Percentiles rank a stretch among this genome's conserved stretches.
Conservation (phyloP, 2,888 invertebrate genomes). For the Cheilosia grossa region DNA sequence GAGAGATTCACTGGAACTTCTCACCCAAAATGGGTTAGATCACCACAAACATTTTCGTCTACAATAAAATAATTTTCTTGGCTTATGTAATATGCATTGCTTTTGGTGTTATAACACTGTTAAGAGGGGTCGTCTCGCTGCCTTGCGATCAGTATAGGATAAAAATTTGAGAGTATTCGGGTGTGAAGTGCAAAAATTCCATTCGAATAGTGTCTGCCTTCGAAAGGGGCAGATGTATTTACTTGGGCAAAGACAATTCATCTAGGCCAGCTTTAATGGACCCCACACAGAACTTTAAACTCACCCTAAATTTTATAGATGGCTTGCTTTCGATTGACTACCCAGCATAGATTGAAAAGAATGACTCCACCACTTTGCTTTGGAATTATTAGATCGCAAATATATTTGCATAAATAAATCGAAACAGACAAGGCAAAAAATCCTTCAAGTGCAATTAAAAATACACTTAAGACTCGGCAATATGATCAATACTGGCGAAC, state of each 20-base stretch:
- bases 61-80: constrained; percentile 60
- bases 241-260: too few relatives aligned
- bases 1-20: constrained; percentile 4
- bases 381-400: constrained; percentile 13
- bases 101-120: constrained; percentile 32
- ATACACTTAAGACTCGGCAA: constrained; percentile 50
- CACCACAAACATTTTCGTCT: constrained; percentile 55
- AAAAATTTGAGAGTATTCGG: not conserved
- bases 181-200: constrained; percentile 22
- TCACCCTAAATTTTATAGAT: too few relatives aligned
- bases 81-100: constrained; percentile 67
- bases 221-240: not conserved
- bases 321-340: too few relatives aligned
- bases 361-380: too few relatives aligned
- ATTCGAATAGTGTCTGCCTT: not conserved
- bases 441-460: constrained; percentile 52
- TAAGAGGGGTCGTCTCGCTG: not conserved
- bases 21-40: constrained; percentile 33
- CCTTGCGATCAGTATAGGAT: not conserved
- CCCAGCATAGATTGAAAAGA: too few relatives aligned
- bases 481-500: constrained; percentile 45
- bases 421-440: constrained; percentile 6
- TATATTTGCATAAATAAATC: not conserved
- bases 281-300: too few relatives aligned
- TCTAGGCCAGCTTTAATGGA: too few relatives aligned